phyloP scores from a whole-genome alignment of 2,888 invertebrate species.

The Penaeus monodon region DNA sequence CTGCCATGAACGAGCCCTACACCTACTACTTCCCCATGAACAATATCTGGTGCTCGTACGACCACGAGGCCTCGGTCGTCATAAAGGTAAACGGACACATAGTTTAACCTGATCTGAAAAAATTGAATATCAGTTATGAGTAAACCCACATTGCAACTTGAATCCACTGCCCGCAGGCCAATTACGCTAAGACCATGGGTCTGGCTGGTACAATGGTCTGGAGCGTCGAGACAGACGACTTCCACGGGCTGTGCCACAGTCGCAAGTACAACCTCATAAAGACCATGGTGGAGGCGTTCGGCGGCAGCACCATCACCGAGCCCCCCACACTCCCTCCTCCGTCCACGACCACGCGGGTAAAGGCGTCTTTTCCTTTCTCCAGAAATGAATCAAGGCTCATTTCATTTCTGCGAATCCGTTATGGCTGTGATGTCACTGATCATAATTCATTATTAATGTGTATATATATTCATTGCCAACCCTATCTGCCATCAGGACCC shows the following conservation, averaged over 20 bases:
- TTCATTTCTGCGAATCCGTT: neutral
- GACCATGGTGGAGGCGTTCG: constrained; percentile 47
- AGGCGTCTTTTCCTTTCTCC: neutral
- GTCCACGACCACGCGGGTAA: constrained; percentile 25
- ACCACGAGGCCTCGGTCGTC: constrained; percentile 26
- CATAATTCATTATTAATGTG: neutral
- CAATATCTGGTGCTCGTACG: constrained; percentile 59
- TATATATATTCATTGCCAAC: neutral
- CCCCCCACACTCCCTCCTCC: constrained; percentile 10
- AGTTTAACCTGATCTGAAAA: neutral
- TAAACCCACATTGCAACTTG: neutral
- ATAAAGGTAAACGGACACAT: constrained; percentile 33
- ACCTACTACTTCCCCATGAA: constrained; percentile 34
- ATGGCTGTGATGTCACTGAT: no score
- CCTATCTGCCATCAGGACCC: neutral
- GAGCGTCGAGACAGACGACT: constrained; percentile 86
- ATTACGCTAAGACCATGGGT: constrained; percentile 61
- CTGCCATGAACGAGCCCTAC: constrained; percentile 49
- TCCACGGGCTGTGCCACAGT: constrained; percentile 75
- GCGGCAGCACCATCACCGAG: constrained; percentile 29
- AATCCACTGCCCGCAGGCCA: constrained; percentile 23
- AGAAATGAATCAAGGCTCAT: neutral
- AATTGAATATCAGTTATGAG: neutral
- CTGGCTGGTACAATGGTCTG: constrained; percentile 81
- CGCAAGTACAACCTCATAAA: constrained; percentile 76